Evolutionary conservation across 2,797 vertebrate genomes (phyloP).

Genomic region (Lindbergichthys nudifrons): DNA sequence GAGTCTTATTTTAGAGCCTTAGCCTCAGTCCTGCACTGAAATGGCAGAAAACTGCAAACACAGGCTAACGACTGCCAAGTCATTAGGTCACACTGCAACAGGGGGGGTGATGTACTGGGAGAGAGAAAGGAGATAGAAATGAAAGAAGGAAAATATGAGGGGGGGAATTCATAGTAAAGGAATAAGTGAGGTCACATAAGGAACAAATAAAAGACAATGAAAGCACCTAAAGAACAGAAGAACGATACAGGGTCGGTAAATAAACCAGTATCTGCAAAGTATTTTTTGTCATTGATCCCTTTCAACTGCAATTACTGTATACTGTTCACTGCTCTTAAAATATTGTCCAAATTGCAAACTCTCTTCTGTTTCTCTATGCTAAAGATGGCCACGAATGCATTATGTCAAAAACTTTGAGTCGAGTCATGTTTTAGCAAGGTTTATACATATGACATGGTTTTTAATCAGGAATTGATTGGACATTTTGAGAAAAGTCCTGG

Average conservation of each 20-base stretch:
- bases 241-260: neutral
- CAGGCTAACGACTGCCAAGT: slow-evolving; percentile 70
- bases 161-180: neutral
- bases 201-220: slow-evolving; percentile 3
- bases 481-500: no score
- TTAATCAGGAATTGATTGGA: no score
- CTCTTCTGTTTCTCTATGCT: neutral
- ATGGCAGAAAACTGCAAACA: slow-evolving; percentile 65
- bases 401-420: neutral
- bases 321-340: neutral
- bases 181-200: neutral
- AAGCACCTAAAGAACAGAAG: slow-evolving; percentile 5
- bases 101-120: slow-evolving; percentile 48
- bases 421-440: no score
- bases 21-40: slow-evolving; percentile 36
- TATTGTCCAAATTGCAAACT: no score
- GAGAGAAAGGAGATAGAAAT: slow-evolving; percentile 2
- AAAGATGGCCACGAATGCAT: neutral
- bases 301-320: neutral
- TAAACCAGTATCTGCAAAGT: neutral
- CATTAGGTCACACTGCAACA: slow-evolving; percentile 68
- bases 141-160: neutral
- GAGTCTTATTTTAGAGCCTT: slow-evolving; percentile 31
- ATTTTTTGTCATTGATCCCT: neutral
- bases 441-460: no score